phyloP scores from a whole-genome alignment of 2,888 invertebrate genomes.

The Drosophila affinis region DNA sequence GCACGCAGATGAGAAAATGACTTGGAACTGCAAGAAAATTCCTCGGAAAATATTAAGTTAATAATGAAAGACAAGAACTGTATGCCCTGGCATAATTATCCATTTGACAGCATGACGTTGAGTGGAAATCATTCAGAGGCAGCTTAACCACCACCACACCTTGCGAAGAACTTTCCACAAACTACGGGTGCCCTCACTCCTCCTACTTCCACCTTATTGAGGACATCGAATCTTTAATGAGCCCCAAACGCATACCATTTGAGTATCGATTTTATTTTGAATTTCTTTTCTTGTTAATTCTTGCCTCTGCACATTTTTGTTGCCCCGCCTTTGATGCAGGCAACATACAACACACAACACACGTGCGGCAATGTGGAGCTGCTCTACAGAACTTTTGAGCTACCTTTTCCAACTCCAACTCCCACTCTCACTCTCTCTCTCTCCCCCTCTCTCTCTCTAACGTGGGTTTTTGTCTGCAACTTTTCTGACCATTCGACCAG shows the following conservation, averaged over 20 bases:
- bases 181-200: too few species aligned
- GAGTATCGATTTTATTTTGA: slow-evolving; percentile 60
- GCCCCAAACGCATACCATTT: slow-evolving; percentile 29
- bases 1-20: slow-evolving; percentile 52
- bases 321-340: slow-evolving; percentile 36
- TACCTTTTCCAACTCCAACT: slow-evolving; percentile 21
- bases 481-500: slow-evolving; percentile 70
- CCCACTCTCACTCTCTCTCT: not conserved
- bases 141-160: slow-evolving; percentile 26
- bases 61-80: slow-evolving; percentile 56
- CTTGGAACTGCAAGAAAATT: slow-evolving; percentile 62
- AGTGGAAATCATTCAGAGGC: slow-evolving; percentile 43
- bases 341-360: slow-evolving; percentile 26
- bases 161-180: too few species aligned
- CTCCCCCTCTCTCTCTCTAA: not conserved
- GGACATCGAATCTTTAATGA: slow-evolving; percentile 59
- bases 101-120: slow-evolving; percentile 63
- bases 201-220: slow-evolving; percentile 49
- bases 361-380: slow-evolving; percentile 25
- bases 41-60: slow-evolving; percentile 65
- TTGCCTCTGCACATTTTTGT: slow-evolving; percentile 64
- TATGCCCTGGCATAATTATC: slow-evolving; percentile 47
- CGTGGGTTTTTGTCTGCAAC: slow-evolving; percentile 62
- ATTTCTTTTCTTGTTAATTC: slow-evolving; percentile 58
- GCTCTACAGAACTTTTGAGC: slow-evolving; percentile 24